Base-by-base conservation (phyloP, 53 echinoderm and acorn worm species). In the Arbacia lixula region DNA sequence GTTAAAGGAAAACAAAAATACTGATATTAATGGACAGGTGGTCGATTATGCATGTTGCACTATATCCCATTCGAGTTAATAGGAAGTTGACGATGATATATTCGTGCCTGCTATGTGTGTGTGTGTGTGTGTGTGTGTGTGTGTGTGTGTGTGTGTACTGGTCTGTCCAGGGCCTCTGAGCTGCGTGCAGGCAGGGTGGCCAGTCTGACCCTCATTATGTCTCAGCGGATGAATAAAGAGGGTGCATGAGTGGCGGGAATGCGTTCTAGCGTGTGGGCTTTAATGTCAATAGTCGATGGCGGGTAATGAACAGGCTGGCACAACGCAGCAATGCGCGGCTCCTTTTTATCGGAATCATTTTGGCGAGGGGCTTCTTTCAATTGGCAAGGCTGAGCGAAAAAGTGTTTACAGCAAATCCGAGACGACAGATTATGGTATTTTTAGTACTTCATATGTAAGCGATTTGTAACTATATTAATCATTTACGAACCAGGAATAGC, bases 231-330 rank as follows among this genome's bases (percentile, higher is more conserved):
- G 17, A 46, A 71, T 42, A 49, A 24, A 29, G 53, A 20, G 53
- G 52, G 53, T 51, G 30, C 3, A 52, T 52, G 73, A 73, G 51
- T 73, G 73, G 52, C 73, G 52, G 31, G 52, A 53, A 73, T 5
- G 73, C 34, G 52, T 51, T 73, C 52, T 73, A 53, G 34, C 73
- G 53, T 51, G 53, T 12, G 14, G 34, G 73, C 53, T 34, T 52
- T 31, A 31, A 73, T 52, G 73, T 73, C 73, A 52, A 53, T 73
- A 73, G 49, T 73, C 73, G 20, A 73, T 73, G 33, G 73, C 53
- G 53, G 73, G 20, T 73, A 34, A 73, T 73, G 73, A 51, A 52
- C 53, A 33, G 32, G 34, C 31, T 32, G 30, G 73, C 53, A 73
- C 73, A 6, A 46, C 6, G 46, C 8, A 46, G 46, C 14, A 14